A percentile compares a stretch with the other conserved stretches of the same genome.
Conservation (phyloP, 2,888 invertebrate species). For the Anoplius nigerrimus region DNA sequence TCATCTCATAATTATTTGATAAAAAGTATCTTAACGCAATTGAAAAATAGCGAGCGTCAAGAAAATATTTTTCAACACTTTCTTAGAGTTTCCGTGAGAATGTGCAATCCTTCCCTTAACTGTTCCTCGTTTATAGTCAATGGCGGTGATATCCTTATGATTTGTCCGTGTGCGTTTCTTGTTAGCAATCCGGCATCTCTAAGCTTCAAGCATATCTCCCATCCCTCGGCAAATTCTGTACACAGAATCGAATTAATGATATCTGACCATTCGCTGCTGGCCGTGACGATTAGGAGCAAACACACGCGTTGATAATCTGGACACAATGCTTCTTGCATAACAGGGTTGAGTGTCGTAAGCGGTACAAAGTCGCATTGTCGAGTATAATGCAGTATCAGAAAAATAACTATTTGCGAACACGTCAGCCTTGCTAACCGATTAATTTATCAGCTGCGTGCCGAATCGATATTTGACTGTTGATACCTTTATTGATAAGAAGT, state of each 20-base stretch:
- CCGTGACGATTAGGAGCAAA: no score
- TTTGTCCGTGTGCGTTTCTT: conserved; percentile 85
- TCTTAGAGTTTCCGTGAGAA: conserved; percentile 75
- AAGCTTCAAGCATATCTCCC: conserved; percentile 81
- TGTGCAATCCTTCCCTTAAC: conserved; percentile 77
- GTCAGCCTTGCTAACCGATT: no score
- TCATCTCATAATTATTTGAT: neutral
- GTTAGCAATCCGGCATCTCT: conserved; percentile 82
- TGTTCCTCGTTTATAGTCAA: conserved; percentile 80
- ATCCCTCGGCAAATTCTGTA: conserved; percentile 80
- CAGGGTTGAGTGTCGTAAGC: no score
- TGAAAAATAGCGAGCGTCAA: neutral
- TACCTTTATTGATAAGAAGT: conserved; percentile 83
- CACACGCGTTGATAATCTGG: no score
- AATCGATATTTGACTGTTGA: neutral
- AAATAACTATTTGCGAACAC: no score
- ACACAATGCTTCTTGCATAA: no score
- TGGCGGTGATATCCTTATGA: conserved; percentile 84
- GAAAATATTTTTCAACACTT: conserved; percentile 29
- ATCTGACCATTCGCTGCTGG: no score
- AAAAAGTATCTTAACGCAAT: neutral
- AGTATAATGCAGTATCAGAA: no score
- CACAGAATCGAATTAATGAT: neutral
- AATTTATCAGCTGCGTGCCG: no score
- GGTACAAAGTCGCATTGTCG: no score